A percentile compares a stretch with the other conserved stretches of the same genome.
Conservation (phyloP, 2,797 vertebrate species). For the Uromys caudimaculatus region DNA sequence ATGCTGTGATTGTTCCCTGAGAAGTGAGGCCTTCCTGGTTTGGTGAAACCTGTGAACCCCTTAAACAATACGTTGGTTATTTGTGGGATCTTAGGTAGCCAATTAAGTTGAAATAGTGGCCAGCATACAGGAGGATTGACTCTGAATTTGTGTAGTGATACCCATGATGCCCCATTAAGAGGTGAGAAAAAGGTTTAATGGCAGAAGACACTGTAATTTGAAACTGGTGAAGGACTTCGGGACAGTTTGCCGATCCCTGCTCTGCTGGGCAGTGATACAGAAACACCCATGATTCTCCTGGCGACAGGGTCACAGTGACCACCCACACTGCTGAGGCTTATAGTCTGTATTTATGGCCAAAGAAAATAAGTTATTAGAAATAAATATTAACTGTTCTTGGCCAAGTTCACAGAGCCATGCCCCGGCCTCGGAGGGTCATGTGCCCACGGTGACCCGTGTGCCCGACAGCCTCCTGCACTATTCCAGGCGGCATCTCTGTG, state of each 20-base stretch:
- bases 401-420: neutral
- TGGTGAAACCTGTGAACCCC: neutral
- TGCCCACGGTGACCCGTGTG: neutral
- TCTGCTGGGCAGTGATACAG: fast-evolving
- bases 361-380: neutral
- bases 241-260: fast-evolving
- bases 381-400: neutral
- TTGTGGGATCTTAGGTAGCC: neutral
- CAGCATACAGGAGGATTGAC: fast-evolving
- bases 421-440: fast-evolving
- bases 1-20: neutral
- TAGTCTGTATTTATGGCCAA: neutral
- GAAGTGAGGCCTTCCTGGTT: neutral
- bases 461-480: too few species aligned
- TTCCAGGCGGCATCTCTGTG: neutral
- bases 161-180: neutral
- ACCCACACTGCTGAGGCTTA: neutral
- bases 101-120: neutral
- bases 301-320: neutral
- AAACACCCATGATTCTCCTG: neutral
- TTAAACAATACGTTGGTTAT: neutral
- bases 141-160: fast-evolving
- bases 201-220: fast-evolving
- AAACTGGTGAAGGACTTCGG: fast-evolving
- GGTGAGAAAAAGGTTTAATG: fast-evolving